Percentiles rank a stretch among this genome's conserved stretches.
phyloP scores from a whole-genome alignment of 1,140 invertebrate species.

The Drosophila persimilis region DNA sequence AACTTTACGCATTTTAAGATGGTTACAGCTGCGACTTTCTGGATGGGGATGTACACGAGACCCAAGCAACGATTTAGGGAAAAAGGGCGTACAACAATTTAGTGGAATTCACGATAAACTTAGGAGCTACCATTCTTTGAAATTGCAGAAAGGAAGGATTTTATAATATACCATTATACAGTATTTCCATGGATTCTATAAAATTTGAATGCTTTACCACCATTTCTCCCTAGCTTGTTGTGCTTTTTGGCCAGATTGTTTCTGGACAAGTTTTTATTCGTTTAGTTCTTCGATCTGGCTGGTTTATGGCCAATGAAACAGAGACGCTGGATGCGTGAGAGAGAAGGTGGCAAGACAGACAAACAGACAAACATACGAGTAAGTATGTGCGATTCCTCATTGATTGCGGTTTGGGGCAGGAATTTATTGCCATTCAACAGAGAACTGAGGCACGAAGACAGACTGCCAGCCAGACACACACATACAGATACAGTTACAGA shows the following conservation, averaged over 20 bases:
- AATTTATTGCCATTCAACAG: conserved; percentile 30
- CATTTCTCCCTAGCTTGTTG: neutral
- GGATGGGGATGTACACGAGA: too few relatives aligned
- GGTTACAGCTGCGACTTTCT: conserved; percentile 9
- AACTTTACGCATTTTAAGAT: conserved; percentile 10
- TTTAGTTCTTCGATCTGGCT: neutral
- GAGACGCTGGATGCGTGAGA: conserved; percentile 7
- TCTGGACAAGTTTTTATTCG: conserved; percentile 4
- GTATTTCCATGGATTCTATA: neutral
- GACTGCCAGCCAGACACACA: neutral
- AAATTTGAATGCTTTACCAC: neutral
- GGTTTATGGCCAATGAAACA: conserved; percentile 13
- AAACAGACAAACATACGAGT: conserved; percentile 10
- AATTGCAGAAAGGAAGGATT: too few relatives aligned
- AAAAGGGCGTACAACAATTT: neutral
- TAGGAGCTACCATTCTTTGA: neutral
- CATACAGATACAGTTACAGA: neutral
- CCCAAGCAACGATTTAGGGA: neutral
- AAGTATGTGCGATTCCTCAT: conserved; percentile 21
- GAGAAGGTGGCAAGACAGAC: neutral
- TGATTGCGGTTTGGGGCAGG: conserved; percentile 32
- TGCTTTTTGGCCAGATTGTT: neutral
- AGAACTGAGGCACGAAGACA: conserved; percentile 3
- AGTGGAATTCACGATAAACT: too few relatives aligned
- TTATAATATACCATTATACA: too few relatives aligned